These are phyloP conservation scores for Myzus persicae DNA, from an alignment of 1,140 invertebrate genomes.

Conservation along the genomic window DNA sequence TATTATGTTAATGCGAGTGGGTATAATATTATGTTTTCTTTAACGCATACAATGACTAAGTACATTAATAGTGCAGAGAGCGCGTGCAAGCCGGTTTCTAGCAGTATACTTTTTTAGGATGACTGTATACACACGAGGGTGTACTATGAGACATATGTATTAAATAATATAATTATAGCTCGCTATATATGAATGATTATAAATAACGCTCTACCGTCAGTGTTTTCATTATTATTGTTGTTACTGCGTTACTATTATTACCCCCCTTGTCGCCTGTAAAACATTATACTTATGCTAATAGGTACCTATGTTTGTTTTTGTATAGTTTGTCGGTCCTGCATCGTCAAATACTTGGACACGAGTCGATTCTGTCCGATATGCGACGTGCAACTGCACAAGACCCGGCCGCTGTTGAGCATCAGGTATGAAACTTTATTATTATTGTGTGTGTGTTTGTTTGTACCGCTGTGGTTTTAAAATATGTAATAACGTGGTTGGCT, in stretches of 20 bases:
- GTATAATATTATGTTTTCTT: background rate
- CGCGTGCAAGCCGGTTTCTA: background rate
- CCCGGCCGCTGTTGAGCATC: slow-evolving; percentile 69
- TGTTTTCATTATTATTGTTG: background rate
- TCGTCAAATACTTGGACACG: slow-evolving; percentile 79
- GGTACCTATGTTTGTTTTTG: slow-evolving; percentile 61
- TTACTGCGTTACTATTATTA: background rate
- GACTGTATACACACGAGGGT: background rate
- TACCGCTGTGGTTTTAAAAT: background rate
- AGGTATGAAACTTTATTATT: slow-evolving; percentile 63
- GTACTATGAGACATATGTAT: background rate
- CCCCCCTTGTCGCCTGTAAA: background rate
- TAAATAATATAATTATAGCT: background rate
- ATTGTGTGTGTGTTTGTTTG: background rate
- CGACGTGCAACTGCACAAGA: slow-evolving; percentile 73
- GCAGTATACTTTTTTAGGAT: slow-evolving; percentile 23
- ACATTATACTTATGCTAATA: background rate
- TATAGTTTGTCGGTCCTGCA: slow-evolving; percentile 86
- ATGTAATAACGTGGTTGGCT: background rate
- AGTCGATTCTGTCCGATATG: slow-evolving; percentile 85
- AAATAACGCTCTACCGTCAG: background rate
- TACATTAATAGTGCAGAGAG: background rate
- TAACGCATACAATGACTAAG: too few relatives aligned
- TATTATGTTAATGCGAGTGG: background rate
- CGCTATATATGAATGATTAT: background rate